Evolutionary conservation across 2,888 invertebrate species (phyloP), one percentile per base, ranked within the genome.

Genomic region (Leptinotarsa peninsularis): DNA sequence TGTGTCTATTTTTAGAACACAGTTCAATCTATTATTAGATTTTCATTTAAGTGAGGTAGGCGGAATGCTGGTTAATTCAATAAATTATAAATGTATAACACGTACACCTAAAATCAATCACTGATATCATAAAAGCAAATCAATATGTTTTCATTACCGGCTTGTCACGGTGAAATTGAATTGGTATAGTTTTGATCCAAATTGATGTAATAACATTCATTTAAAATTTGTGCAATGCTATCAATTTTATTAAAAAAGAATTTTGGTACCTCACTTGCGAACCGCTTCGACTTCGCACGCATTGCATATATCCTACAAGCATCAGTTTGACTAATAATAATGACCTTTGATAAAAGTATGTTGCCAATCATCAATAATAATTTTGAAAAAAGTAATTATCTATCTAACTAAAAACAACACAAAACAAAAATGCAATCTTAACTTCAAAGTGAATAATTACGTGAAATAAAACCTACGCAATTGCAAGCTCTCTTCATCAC

Each of bases 111-210:
- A 58, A 58, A 13, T 21, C 58, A 58, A 58, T 58, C 58, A 23
- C 14, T 23, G 23, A 14, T 23, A 58, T 58, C 58, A 58, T 15
- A 27, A 23, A 58, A 58, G 58, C 58, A 58, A 58, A 58, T 58
- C 58, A 15, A 58, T 58, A 58, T 23, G 58, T 58, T 58, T 58
- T 58, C 58, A 58, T 58, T 58, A 58, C 58, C 4, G 58, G 23
- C 15, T 23, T 58, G 23, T 58, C 58, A 21, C 21, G 18, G 14
- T 58, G 58, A 14, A 58, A 58, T 58, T 58, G 58, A 58, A 27
- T 58, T 14, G 58, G 58, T 23, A 23, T 58, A 23, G 58, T 58
- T 58, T 58, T 21, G 14, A 63, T 63, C 43, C 63, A 43, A 63
- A 43, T 63, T 63, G 18, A 63, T 63, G 63, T 63, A 33, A 27